A percentile compares a stretch with the other conserved stretches of the same genome.
Evolutionary conservation across 2,888 invertebrate species (phyloP).

Genomic region (Drosophila stalkeri): DNA sequence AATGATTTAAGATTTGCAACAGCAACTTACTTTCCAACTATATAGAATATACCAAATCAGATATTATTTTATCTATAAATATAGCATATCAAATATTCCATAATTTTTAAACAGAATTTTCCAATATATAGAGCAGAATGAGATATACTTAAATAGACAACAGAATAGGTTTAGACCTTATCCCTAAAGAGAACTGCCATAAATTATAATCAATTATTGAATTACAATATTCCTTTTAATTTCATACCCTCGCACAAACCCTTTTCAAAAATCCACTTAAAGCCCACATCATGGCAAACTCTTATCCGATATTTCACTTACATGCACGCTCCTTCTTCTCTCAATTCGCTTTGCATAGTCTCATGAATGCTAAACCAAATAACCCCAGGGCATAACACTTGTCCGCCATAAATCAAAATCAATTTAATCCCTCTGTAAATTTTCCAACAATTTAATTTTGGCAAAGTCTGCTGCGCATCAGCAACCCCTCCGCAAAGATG

Average conservation of each 20-base stretch:
- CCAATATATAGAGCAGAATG: background rate
- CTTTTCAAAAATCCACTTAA: conserved; percentile 19
- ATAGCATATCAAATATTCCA: too few species aligned
- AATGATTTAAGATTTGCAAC: too few species aligned
- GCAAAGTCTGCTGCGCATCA: conserved; percentile 43
- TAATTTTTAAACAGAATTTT: background rate
- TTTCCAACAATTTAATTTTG: conserved; percentile 64
- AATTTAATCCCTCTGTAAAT: conserved; percentile 52
- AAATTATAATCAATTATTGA: conserved; percentile 27
- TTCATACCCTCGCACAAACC: conserved; percentile 16
- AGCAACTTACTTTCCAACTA: too few species aligned
- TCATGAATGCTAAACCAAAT: conserved; percentile 42
- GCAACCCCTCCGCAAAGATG: conserved; percentile 47
- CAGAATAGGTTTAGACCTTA: background rate
- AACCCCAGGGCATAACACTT: conserved; percentile 52
- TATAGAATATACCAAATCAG: too few species aligned
- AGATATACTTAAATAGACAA: background rate
- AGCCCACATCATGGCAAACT: conserved; percentile 33
- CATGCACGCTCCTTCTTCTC: conserved; percentile 34
- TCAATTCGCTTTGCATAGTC: conserved; percentile 33
- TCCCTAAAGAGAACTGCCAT: background rate
- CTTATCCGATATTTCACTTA: conserved; percentile 13
- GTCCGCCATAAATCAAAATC: conserved; percentile 68
- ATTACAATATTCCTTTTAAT: conserved; percentile 6
- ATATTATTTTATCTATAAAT: too few species aligned